A percentile compares a stretch with the other conserved stretches of the same genome.
Conservation (phyloP, 2,797 vertebrate species). For the Agapornis canus region DNA sequence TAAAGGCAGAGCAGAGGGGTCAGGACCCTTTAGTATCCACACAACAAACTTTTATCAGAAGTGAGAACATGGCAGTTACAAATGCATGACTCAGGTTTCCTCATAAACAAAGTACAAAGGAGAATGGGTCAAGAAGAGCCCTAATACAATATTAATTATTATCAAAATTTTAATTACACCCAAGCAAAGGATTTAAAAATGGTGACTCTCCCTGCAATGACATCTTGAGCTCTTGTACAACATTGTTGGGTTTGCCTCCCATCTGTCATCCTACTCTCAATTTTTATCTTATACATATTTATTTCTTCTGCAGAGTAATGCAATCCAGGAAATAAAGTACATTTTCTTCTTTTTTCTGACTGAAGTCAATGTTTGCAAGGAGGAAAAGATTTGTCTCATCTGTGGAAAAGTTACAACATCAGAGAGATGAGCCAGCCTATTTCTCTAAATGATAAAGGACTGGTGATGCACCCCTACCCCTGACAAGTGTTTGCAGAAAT, state of each 20-base stretch:
- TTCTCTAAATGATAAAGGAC: not conserved
- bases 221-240: not conserved
- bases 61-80: not conserved
- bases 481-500: not conserved
- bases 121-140: not conserved
- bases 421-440: not conserved
- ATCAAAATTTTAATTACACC: constrained; percentile 10
- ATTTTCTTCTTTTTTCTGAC: not conserved
- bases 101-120: not conserved
- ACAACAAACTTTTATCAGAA: not conserved
- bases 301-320: not conserved
- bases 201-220: not conserved
- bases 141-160: not conserved
- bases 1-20: not conserved
- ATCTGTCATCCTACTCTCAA: not conserved
- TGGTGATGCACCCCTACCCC: not conserved
- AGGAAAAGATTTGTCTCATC: not conserved
- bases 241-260: not conserved
- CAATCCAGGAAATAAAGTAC: not conserved
- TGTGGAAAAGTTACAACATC: not conserved
- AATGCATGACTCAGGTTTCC: not conserved
- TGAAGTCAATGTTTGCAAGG: not conserved
- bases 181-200: not conserved
- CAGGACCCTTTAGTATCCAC: not conserved
- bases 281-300: not conserved